Conservation (phyloP, 1,140 invertebrate species). For the Drosophila chauvacae region DNA sequence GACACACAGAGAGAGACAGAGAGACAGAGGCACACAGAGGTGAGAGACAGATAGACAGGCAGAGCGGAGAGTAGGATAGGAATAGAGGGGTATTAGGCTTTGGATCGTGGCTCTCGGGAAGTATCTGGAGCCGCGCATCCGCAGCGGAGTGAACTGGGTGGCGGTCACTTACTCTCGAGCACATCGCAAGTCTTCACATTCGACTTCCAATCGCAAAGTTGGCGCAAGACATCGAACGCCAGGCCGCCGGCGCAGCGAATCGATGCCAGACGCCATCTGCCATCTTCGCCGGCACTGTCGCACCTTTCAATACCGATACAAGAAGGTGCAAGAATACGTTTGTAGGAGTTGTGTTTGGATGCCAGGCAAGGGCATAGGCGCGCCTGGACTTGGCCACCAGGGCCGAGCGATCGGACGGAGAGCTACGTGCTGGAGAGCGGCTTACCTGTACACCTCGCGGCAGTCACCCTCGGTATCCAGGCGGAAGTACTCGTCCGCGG, state of each 20-base stretch:
- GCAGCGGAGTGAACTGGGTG: conserved; percentile 23
- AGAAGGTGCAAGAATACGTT: conserved; percentile 55
- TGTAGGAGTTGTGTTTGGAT: conserved; percentile 27
- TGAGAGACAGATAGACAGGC: conserved; percentile 58
- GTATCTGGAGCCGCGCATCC: conserved; percentile 46
- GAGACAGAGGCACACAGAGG: conserved; percentile 34
- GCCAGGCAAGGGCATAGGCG: not conserved
- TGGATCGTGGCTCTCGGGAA: conserved; percentile 51
- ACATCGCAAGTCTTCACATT: conserved; percentile 97
- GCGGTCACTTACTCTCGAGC: conserved; percentile 93
- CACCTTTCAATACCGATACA: conserved; percentile 88
- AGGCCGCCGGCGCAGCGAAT: conserved; percentile 95
- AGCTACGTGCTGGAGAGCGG: not conserved
- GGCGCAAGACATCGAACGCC: conserved; percentile 96
- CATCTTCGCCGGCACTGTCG: conserved; percentile 94
- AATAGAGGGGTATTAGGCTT: conserved; percentile 34
- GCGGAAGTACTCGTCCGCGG: conserved; percentile 95
- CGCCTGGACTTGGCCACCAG: conserved; percentile 4
- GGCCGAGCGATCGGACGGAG: conserved; percentile 32
- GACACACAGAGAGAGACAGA: conserved; percentile 54
- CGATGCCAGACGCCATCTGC: conserved; percentile 92
- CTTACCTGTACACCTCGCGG: conserved; percentile 95
- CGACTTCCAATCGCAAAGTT: conserved; percentile 98
- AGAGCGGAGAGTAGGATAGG: conserved; percentile 45
- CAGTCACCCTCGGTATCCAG: conserved; percentile 93